phyloP scores from a whole-genome alignment of 1,140 invertebrate species.

The Colletes latitarsis region DNA sequence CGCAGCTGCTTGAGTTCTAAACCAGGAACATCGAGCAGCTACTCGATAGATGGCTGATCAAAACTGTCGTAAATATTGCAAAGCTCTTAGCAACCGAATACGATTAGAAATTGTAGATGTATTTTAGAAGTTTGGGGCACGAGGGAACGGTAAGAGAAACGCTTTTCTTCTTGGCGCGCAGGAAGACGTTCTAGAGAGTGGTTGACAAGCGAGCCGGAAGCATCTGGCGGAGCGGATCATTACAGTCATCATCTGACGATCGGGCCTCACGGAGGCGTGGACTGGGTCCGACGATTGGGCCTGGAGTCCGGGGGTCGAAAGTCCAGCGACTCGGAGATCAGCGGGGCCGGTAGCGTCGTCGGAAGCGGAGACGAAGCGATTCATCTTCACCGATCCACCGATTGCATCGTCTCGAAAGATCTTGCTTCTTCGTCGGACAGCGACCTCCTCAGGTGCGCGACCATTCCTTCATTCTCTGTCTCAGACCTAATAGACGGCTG shows the following conservation, averaged over 20 bases:
- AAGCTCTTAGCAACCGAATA: too few species aligned
- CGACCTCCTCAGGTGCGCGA: slow-evolving; percentile 80
- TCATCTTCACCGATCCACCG: slow-evolving; percentile 84
- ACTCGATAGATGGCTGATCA: too few species aligned
- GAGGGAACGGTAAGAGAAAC: not conserved
- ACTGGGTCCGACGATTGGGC: slow-evolving; percentile 84
- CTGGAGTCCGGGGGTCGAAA: slow-evolving; percentile 76
- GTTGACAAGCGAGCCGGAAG: slow-evolving; percentile 73
- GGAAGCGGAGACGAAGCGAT: slow-evolving; percentile 79
- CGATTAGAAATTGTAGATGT: too few species aligned
- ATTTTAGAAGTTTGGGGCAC: too few species aligned
- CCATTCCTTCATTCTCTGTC: not conserved
- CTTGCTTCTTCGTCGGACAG: slow-evolving; percentile 83
- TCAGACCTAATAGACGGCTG: too few species aligned
- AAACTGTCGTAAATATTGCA: too few species aligned
- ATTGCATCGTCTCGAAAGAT: slow-evolving; percentile 85
- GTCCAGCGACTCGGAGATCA: slow-evolving; percentile 81
- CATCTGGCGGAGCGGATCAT: slow-evolving; percentile 73
- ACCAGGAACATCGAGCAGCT: too few species aligned
- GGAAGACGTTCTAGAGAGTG: slow-evolving; percentile 77
- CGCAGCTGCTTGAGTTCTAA: too few species aligned
- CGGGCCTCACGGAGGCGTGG: slow-evolving; percentile 84
- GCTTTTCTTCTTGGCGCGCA: slow-evolving; percentile 26
- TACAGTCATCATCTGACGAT: slow-evolving; percentile 83
- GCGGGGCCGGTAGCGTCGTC: slow-evolving; percentile 74